Base-by-base conservation (phyloP, 1,140 invertebrate genomes). In the Lepidotrigona ventralis region DNA sequence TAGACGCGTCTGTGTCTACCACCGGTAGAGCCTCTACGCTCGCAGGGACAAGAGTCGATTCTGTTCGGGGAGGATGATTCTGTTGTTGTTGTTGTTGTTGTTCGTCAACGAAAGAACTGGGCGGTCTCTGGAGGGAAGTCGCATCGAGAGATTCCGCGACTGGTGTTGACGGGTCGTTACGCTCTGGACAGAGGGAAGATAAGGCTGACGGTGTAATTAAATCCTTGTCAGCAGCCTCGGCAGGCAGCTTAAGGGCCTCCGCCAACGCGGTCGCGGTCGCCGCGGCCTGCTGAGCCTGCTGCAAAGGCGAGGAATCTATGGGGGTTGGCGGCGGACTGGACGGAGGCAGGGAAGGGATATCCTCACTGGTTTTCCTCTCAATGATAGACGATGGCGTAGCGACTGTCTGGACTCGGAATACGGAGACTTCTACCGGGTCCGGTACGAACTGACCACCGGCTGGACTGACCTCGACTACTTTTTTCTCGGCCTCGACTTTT, bases 281-380 rank as follows among this genome's bases (percentile, higher is more conserved):
- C 60, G 91, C 91, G n/a, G 86, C 91, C 85, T 93, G 92, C 77
- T 93, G 93, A 72, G 93, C 93, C 88, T 92, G 91, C 89, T 94
- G 93, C 88, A 93, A 89, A 71, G 93, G 93, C 77, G 93, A 93
- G 58, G 94, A 92, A 77, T 94, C 93, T 82, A 94, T 93, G 46
- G 94, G 94, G 56, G 94, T 94, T 79, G 94, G 92, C 53, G 94
- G 93, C 82, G 94, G 94, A 91, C 93, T 94, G 84, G 93, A 93
- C 78, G 94, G 93, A 79, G 91, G 86, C 79, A 90, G 86, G 90
- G 93, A 92, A 75, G 92, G 91, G 89, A 92, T 89, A 82, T 94
- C 93, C 92, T 93, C 93, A 93, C 90, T 93, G 93, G 93, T 92
- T 93, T 93, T 93, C 92, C 92, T 94, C 93, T 93, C 93, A 93